Evolutionary conservation across 1,140 invertebrate species (phyloP).

Genomic region (Telenomus remus): DNA sequence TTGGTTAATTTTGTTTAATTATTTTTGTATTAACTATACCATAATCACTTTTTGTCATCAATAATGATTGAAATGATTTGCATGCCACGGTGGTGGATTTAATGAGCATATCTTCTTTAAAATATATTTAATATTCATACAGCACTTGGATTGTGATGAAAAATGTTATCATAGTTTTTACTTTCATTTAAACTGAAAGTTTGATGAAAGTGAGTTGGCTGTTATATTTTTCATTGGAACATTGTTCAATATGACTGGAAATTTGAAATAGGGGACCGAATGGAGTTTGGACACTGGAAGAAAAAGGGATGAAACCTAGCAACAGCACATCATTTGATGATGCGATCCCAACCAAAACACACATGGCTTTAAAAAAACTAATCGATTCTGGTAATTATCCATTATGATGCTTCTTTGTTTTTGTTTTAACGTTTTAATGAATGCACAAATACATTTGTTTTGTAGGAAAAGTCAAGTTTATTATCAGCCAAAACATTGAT

Average conservation of each 20-base stretch:
- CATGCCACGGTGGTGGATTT: too few species aligned
- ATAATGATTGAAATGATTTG: too few species aligned
- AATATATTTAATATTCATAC: not conserved
- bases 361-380: conserved; percentile 92
- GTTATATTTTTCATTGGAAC: too few species aligned
- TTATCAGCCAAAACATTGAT: conserved; percentile 99
- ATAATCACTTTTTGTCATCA: too few species aligned
- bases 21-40: too few species aligned
- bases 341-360: conserved; percentile 93
- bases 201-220: too few species aligned
- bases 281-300: conserved; percentile 98
- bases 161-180: too few species aligned
- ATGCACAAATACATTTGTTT: conserved; percentile 6
- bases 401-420: too few species aligned
- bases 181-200: too few species aligned
- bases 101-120: conserved; percentile 2
- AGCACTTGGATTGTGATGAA: not conserved
- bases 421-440: not conserved
- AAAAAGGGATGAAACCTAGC: conserved; percentile 90
- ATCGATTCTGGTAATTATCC: conserved; percentile 78
- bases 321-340: conserved; percentile 93
- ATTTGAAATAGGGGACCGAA: conserved; percentile 85
- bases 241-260: too few species aligned
- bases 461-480: conserved; percentile 86
- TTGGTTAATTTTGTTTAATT: too few species aligned